These are phyloP conservation scores for Sphenopsis melanotis DNA, from an alignment of 2,797 vertebrate species.

Conservation along the genomic window DNA sequence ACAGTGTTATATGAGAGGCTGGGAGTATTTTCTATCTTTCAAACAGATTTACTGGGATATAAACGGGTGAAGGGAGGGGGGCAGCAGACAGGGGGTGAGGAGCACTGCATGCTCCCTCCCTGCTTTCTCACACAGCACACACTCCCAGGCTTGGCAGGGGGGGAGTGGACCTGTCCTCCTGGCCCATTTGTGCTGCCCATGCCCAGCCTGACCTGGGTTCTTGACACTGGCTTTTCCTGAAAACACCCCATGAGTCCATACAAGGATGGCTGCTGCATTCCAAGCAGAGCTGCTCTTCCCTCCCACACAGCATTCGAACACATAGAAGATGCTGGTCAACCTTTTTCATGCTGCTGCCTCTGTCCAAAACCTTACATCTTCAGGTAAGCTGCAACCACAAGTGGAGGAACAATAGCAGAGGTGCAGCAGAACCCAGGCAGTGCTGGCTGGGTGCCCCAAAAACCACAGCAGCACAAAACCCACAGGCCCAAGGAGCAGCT, in stretches of 20 bases:
- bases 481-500: neutral
- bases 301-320: fast-evolving
- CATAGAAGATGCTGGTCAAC: neutral
- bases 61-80: neutral
- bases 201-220: neutral
- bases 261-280: neutral
- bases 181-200: fast-evolving
- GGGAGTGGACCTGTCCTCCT: fast-evolving
- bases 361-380: neutral
- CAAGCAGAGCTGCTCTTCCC: neutral
- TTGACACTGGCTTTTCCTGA: fast-evolving
- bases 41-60: neutral
- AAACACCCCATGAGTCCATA: fast-evolving
- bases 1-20: neutral
- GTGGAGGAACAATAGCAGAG: fast-evolving
- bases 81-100: neutral
- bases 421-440: neutral
- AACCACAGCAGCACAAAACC: neutral
- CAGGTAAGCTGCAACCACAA: fast-evolving
- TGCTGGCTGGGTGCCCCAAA: neutral
- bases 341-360: neutral
- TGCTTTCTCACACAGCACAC: neutral
- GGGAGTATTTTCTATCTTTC: neutral
- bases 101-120: neutral
- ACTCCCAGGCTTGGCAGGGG: fast-evolving